Conservation (phyloP, 1,140 invertebrate genomes). For the Papilio dardanus region DNA sequence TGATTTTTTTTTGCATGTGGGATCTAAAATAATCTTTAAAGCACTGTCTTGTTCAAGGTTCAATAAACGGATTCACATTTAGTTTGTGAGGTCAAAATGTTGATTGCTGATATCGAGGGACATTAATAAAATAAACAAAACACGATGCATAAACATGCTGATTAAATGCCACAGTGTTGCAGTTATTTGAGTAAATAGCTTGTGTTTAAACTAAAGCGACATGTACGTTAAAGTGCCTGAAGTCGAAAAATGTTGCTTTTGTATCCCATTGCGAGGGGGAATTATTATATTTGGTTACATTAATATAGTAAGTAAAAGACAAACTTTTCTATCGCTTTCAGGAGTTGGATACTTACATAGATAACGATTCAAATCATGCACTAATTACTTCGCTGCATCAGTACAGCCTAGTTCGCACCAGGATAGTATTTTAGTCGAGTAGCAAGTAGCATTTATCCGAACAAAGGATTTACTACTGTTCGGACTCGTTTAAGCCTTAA, state of each 20-base stretch:
- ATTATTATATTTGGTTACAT: slow-evolving; percentile 72
- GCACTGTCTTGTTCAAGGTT: slow-evolving; percentile 32
- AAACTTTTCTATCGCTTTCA: too few species aligned
- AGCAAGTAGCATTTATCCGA: too few species aligned
- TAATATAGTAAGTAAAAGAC: slow-evolving; percentile 65
- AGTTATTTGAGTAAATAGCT: slow-evolving; percentile 32
- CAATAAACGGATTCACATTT: slow-evolving; percentile 52
- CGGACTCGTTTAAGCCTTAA: too few species aligned
- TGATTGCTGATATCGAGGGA: slow-evolving; percentile 15
- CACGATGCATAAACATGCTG: slow-evolving; percentile 5
- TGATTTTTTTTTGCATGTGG: neutral
- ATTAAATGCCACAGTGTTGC: slow-evolving; percentile 31
- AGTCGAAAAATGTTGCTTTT: slow-evolving; percentile 70
- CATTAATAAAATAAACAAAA: slow-evolving; percentile 22
- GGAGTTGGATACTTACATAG: too few species aligned
- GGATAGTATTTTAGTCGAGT: too few species aligned
- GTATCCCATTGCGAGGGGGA: slow-evolving; percentile 66
- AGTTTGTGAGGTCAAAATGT: slow-evolving; percentile 20
- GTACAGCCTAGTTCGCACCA: too few species aligned
- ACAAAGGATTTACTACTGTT: too few species aligned
- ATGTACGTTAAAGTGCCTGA: slow-evolving; percentile 69
- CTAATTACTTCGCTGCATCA: too few species aligned
- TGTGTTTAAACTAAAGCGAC: slow-evolving; percentile 38
- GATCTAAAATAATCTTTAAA: neutral
- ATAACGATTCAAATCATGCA: too few species aligned